Percentiles rank a stretch among this genome's conserved stretches.
These are phyloP conservation scores for Pogonomyrmex californicus DNA, from an alignment of 1,140 invertebrate species.

Conservation along the genomic window DNA sequence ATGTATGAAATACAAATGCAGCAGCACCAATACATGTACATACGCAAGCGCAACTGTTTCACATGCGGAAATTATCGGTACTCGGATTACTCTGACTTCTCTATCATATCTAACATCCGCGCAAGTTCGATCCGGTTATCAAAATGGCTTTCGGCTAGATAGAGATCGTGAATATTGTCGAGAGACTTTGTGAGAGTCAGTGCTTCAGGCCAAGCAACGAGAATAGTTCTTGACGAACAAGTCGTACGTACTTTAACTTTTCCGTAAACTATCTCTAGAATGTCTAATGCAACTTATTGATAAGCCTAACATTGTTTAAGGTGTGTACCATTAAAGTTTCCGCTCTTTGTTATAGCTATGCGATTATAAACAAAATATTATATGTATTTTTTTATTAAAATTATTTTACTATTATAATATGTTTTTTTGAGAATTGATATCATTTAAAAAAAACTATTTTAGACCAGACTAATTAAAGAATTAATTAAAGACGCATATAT, in stretches of 20 bases:
- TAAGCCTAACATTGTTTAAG: neutral
- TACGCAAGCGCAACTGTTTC: neutral
- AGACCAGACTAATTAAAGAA: neutral
- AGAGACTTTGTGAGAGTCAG: slow-evolving; percentile 26
- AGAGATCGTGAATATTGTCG: slow-evolving; percentile 23
- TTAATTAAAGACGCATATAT: neutral
- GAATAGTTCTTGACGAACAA: slow-evolving; percentile 37
- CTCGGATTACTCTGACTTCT: slow-evolving; percentile 64
- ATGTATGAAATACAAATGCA: slow-evolving; percentile 15
- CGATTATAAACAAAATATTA: neutral
- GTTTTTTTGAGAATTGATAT: neutral
- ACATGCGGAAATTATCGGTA: slow-evolving; percentile 58
- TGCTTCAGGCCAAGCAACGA: slow-evolving; percentile 17
- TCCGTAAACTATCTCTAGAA: slow-evolving; percentile 2
- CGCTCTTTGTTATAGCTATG: neutral
- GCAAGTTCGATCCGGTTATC: slow-evolving; percentile 13
- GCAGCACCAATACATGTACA: neutral
- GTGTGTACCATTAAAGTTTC: neutral
- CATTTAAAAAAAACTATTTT: neutral
- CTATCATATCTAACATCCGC: slow-evolving; percentile 41
- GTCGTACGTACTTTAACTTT: slow-evolving; percentile 8
- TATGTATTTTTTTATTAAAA: neutral
- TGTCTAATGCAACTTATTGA: neutral
- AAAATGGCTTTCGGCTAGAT: slow-evolving; percentile 30
- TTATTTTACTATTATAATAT: neutral